A percentile compares a stretch with the other conserved stretches of the same genome.
phyloP scores from a whole-genome alignment of 2,797 vertebrate species.

The Scolopax rusticola region DNA sequence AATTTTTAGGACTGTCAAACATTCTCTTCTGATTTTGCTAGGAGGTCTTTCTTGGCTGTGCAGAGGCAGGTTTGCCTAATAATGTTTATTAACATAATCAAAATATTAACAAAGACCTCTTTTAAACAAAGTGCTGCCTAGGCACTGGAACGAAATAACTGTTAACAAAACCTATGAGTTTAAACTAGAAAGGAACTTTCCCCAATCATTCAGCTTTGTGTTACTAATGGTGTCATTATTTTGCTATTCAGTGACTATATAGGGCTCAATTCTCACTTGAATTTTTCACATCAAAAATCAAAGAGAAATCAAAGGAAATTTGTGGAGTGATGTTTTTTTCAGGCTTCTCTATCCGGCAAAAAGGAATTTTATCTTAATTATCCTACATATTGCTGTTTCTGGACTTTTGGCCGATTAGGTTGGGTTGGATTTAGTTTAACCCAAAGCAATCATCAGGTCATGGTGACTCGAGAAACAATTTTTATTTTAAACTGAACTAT shows the following conservation, averaged over 20 bases:
- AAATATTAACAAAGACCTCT: slow-evolving; percentile 63
- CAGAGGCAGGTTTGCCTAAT: slow-evolving; percentile 32
- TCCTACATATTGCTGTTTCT: not conserved
- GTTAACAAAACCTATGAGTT: slow-evolving; percentile 36
- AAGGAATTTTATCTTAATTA: not conserved
- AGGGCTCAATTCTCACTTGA: not conserved
- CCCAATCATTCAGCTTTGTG: not conserved
- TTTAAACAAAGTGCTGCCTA: slow-evolving; percentile 60
- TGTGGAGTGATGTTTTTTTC: not conserved
- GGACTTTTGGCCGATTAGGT: not conserved
- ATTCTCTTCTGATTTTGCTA: not conserved
- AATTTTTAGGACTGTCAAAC: not conserved
- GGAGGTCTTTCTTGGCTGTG: slow-evolving; percentile 9
- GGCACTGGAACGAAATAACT: slow-evolving; percentile 36
- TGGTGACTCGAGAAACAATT: slow-evolving; percentile 19
- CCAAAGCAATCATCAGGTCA: slow-evolving; percentile 45
- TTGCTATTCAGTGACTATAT: not conserved
- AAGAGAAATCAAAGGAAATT: not conserved
- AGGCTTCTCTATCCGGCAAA: not conserved
- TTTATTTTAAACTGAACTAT: not conserved
- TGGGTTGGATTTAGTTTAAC: slow-evolving; percentile 39
- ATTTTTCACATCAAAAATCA: slow-evolving; percentile 5
- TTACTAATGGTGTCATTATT: not conserved
- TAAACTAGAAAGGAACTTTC: slow-evolving; percentile 20
- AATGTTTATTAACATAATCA: slow-evolving; percentile 62